Evolutionary conservation across 1,140 invertebrate species (phyloP).

Genomic region (Pseudomyrmex concolor): DNA sequence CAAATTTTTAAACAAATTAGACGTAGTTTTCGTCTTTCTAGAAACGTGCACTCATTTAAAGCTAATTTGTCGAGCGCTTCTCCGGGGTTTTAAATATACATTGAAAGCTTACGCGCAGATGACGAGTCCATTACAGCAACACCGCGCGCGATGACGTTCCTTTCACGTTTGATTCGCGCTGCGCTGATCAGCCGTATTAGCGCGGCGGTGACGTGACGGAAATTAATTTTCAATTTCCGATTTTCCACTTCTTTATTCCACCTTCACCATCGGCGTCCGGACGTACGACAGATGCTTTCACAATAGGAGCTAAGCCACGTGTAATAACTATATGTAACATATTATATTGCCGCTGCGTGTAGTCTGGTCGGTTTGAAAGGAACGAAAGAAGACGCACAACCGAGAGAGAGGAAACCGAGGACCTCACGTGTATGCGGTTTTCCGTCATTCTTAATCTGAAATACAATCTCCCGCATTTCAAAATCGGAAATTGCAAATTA

Average conservation of each 20-base stretch:
- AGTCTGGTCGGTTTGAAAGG: conserved; percentile 16
- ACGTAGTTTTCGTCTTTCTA: not conserved
- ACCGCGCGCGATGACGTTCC: not conserved
- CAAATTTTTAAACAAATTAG: too few species aligned
- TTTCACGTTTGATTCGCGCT: not conserved
- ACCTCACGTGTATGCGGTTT: conserved; percentile 22
- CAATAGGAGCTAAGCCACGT: conserved; percentile 66
- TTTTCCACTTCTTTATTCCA: conserved; percentile 62
- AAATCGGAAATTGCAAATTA: not conserved
- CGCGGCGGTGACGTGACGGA: conserved; percentile 24
- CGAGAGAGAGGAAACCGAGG: conserved; percentile 7
- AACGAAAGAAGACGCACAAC: conserved; percentile 31
- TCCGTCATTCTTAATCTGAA: conserved; percentile 32
- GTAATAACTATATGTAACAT: conserved; percentile 51
- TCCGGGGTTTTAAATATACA: not conserved
- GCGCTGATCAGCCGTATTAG: not conserved
- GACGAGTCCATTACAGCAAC: conserved; percentile 22
- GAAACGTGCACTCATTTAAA: not conserved
- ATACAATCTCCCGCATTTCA: not conserved
- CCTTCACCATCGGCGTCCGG: not conserved
- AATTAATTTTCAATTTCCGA: conserved; percentile 75
- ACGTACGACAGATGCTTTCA: conserved; percentile 74
- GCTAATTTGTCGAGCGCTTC: not conserved
- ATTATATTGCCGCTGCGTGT: conserved; percentile 35
- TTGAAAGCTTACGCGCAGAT: not conserved